phyloP scores from a whole-genome alignment of 2,888 invertebrate genomes.

The Ommatoiulus sabulosus region DNA sequence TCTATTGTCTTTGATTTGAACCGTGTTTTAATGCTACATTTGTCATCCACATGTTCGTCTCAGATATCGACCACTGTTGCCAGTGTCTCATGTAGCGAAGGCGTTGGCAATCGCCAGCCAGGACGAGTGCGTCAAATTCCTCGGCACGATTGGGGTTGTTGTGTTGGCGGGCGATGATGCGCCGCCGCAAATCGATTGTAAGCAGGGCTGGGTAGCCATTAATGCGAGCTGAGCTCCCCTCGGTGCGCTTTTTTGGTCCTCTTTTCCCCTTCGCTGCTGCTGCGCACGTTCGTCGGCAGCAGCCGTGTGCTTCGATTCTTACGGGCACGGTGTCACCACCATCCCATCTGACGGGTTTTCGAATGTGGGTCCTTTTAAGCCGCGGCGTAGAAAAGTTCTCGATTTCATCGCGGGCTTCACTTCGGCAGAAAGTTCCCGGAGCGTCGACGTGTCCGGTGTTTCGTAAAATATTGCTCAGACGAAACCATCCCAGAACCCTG shows the following conservation, averaged over 20 bases:
- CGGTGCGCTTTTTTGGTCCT: not conserved
- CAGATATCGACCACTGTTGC: conserved; percentile 95
- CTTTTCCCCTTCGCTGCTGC: not conserved
- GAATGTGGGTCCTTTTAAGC: conserved; percentile 53
- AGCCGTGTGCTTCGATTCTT: not conserved
- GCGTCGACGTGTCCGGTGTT: too few relatives aligned
- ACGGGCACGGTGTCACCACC: not conserved
- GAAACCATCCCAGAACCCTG: too few relatives aligned
- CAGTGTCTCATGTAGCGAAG: conserved; percentile 85
- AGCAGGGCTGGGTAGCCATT: conserved; percentile 71
- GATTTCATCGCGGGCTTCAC: not conserved
- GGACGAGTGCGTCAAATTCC: conserved; percentile 88
- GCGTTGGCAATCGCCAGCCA: conserved; percentile 88
- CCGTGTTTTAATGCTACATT: not conserved
- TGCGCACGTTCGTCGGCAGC: not conserved
- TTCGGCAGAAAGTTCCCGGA: too few relatives aligned
- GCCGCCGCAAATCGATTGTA: conserved; percentile 88
- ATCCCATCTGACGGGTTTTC: not conserved
- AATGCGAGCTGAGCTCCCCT: conserved; percentile 42
- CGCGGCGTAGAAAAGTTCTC: not conserved
- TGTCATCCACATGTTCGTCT: conserved; percentile 58
- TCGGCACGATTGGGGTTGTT: conserved; percentile 82
- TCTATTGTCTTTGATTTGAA: not conserved
- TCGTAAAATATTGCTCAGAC: too few relatives aligned
- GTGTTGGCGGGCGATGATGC: conserved; percentile 67